Evolutionary conservation across 2,797 vertebrate genomes (phyloP), one percentile per base, ranked within the genome.

Genomic region (Myotis planiceps): DNA sequence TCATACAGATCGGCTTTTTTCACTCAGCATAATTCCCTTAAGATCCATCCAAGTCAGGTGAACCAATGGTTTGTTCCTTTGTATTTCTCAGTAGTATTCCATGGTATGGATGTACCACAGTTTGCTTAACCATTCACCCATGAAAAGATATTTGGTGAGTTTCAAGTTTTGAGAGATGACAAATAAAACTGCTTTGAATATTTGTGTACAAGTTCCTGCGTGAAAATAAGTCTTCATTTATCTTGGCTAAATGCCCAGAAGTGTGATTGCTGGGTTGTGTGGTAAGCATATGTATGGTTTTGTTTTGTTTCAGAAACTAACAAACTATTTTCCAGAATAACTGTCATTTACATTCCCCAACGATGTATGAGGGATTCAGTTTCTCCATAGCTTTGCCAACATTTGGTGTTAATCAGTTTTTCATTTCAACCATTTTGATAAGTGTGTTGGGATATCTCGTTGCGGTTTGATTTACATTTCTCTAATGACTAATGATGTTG

Each of bases 161-260:
- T 95, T 95, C 92, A 74, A 96, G 5, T 88, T 95, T 95, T 80
- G 65, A 86, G 51, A 27, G 92, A 42, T 88, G 82, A 85, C 58
- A 86, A 88, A 92, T 92, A 86, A 96, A 95, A 94, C 75, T 51
- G 65, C 91, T 69, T 29, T 82, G 69, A 96, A 92, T 92, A 83
- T 71, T 95, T 63, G 29, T 92, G 47, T 90, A 83, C 86, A 95
- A 91, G 92, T 91, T 96, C 34, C 82, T 96, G 29, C 2, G 1
- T 95, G 92, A 88, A 96, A 92, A 88, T 76, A 91, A 96, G 60
- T 63, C 86, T 88, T 96, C 58, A 32, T 91, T 96, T 96, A 78
- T 92, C 60, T 96, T 92, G 91, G 91, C 74, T 72, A 86, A 75
- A 80, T 76, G 82, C 91, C 88, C 65, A 75, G 82, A 14, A 71